phyloP scores from a whole-genome alignment of 2,888 invertebrate genomes.

The Acrocera orbiculus region DNA sequence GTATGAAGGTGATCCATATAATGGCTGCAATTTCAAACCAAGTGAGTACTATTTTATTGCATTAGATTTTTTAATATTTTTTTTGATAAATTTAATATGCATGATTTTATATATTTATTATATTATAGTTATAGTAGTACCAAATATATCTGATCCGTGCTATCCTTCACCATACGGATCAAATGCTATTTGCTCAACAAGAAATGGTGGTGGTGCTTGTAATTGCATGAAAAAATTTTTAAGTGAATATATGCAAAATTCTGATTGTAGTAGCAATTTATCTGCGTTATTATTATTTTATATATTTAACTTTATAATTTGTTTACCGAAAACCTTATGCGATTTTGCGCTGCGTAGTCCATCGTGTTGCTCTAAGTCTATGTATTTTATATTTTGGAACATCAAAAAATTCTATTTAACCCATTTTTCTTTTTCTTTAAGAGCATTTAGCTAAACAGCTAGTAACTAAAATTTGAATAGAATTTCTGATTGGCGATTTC shows the following conservation, averaged over 20 bases:
- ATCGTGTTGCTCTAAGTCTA: no score
- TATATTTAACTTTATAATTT: no score
- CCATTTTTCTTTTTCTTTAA: no score
- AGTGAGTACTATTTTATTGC: conserved; percentile 32
- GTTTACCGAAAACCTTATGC: no score
- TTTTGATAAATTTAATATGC: conserved; percentile 2
- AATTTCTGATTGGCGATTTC: no score
- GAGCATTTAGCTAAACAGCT: no score
- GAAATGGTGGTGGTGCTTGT: conserved; percentile 65
- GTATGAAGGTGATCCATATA: conserved; percentile 63
- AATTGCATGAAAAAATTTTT: conserved; percentile 64
- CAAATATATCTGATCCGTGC: conserved; percentile 46
- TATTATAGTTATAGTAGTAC: conserved; percentile 30
- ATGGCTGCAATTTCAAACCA: conserved; percentile 45
- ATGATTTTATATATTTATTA: not conserved
- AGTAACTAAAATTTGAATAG: no score
- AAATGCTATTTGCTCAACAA: conserved; percentile 69
- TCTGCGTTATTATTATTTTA: no score
- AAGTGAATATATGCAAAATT: conserved; percentile 76
- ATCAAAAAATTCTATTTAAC: no score
- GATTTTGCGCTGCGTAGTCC: no score
- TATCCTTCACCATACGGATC: conserved; percentile 71
- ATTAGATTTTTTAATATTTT: not conserved
- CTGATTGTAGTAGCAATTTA: conserved; percentile 59
- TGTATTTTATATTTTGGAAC: no score